Evolutionary conservation across 2,888 invertebrate genomes (phyloP), one percentile per base, ranked within the genome.

Genomic region (Muscina levida): DNA sequence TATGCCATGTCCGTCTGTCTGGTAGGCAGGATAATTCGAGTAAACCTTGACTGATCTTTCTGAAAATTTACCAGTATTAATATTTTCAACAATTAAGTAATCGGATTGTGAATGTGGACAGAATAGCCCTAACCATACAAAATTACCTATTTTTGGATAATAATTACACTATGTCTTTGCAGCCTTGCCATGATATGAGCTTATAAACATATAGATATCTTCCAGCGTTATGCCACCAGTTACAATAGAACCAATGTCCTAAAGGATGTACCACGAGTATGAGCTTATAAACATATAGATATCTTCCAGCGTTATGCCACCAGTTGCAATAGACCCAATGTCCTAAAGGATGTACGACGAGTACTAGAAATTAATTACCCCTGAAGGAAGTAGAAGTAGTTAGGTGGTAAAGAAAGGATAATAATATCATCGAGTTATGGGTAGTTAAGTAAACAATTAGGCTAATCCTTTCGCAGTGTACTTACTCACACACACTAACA

Each of bases 281-380:
- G n/a, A n/a, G 80, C 66, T 80, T 80, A 80, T 79, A 76, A 76
- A 72, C 76, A 76, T 79, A 66, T 72, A 73, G 66, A 80, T 80
- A 76, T 76, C 76, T 76, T 42, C 62, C 74, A n/a, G n/a, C 31
- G 53, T 66, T 6, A 51, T 26, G 39, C 22, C 67, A 17, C 77
- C 56, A 39, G 37, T 53, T 24, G 31, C 46, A 5, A 22, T 37
- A 19, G 8, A 53, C 53, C 8, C 19, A 46, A 31, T 8, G 31
- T 5, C 31, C 31, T 31, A 8, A 8, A 31, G 31, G 31, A 31
- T 31, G 31, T 31, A 31, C n/a, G n/a, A n/a, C 31, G 8, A 31
- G 31, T 31, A 31, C 31, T 31, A 5, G 31, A 8, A 31, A 3
- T 31, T 31, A 31, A 31, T 8, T 5, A 3, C 31, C 31, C n/a